A percentile compares a stretch with the other conserved stretches of the same genome.
phyloP scores from a whole-genome alignment of 1,140 invertebrate species.

The Riptortus pedestris region DNA sequence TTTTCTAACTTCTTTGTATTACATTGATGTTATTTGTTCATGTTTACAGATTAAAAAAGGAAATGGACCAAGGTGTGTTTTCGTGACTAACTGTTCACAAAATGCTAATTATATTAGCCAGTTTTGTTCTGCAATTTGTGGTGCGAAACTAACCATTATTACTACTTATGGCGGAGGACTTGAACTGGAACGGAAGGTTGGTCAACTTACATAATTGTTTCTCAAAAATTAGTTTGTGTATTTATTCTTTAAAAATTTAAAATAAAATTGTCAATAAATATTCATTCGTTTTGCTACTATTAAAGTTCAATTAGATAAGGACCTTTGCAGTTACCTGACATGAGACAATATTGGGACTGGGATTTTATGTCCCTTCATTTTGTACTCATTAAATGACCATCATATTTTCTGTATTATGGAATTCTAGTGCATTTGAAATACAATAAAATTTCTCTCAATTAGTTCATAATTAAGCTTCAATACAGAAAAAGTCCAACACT shows the following conservation, averaged over 20 bases:
- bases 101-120: not conserved
- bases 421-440: too few species aligned
- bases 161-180: conserved; percentile 19
- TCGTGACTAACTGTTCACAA: not conserved
- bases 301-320: not conserved
- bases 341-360: too few species aligned
- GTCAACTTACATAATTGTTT: too few species aligned
- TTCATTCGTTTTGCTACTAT: not conserved
- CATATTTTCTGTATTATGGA: too few species aligned
- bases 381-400: too few species aligned
- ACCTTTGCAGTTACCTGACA: not conserved
- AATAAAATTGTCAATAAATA: not conserved
- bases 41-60: conserved; percentile 9
- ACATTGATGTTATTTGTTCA: not conserved
- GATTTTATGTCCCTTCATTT: too few species aligned
- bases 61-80: conserved; percentile 10
- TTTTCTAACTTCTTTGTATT: too few species aligned
- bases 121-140: not conserved
- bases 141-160: not conserved
- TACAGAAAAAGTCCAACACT: too few species aligned
- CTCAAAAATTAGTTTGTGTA: not conserved
- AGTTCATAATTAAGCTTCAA: too few species aligned
- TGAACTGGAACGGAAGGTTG: conserved; percentile 7
- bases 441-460: too few species aligned
- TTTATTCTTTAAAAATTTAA: not conserved